phyloP scores from a whole-genome alignment of 2,797 vertebrate genomes.

The Orientallactaga sibirica region DNA sequence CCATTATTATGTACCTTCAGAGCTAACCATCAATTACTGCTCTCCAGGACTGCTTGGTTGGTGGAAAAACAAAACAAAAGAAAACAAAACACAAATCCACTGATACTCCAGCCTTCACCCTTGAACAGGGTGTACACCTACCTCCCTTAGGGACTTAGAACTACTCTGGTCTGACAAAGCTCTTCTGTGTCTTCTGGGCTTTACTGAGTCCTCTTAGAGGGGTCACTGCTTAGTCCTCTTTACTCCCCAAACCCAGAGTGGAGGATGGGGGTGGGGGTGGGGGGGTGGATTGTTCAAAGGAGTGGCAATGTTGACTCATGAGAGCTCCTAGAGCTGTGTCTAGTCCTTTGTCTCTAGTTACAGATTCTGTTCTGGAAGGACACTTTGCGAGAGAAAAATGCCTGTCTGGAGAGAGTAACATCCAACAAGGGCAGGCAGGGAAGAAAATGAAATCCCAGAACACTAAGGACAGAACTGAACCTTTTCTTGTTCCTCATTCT shows the following conservation, averaged over 20 bases:
- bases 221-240: neutral
- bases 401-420: neutral
- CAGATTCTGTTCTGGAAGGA: constrained; percentile 31
- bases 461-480: neutral
- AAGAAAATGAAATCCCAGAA: neutral
- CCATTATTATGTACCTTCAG: constrained; percentile 30
- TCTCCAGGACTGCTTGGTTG: fast-evolving
- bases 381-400: neutral
- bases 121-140: neutral
- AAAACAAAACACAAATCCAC: neutral
- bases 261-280: neutral
- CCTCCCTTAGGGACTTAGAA: neutral
- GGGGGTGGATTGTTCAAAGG: neutral
- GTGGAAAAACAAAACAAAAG: neutral
- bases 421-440: neutral
- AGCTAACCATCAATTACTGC: constrained; percentile 19
- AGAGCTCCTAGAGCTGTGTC: neutral
- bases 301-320: neutral
- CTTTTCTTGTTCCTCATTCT: neutral
- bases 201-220: neutral
- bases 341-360: neutral
- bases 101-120: neutral
- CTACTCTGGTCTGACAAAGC: too few relatives aligned
- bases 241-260: neutral
- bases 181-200: neutral